Evolutionary conservation across 2,113 vertebrate genomes (phyloP).

Genomic region (Seriola dumerili): DNA sequence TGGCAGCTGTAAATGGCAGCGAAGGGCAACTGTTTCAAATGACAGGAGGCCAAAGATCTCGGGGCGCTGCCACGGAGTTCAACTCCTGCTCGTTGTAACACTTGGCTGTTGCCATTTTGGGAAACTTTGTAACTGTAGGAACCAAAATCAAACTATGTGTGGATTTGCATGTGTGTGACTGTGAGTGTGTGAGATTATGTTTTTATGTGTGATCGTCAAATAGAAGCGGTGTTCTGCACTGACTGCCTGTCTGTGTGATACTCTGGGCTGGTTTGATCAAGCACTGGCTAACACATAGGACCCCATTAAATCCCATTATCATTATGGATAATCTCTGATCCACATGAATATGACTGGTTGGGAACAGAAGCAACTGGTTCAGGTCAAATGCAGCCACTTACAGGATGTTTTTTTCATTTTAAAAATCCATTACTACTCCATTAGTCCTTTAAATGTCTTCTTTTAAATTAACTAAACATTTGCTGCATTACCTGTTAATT

Average conservation of each 20-base stretch:
- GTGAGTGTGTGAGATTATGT: neutral
- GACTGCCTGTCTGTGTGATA: slow-evolving; percentile 49
- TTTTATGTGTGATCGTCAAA: slow-evolving; percentile 16
- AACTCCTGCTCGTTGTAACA: neutral
- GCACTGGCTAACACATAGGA: neutral
- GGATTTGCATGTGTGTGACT: neutral
- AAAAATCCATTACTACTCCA: neutral
- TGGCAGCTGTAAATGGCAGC: slow-evolving; percentile 24
- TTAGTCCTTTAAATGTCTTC: neutral
- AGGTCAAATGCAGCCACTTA: neutral
- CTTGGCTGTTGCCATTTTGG: neutral
- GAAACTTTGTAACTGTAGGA: neutral
- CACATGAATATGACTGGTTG: neutral
- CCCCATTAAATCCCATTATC: slow-evolving; percentile 17
- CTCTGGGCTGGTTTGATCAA: slow-evolving; percentile 61
- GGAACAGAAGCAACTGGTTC: slow-evolving; percentile 10
- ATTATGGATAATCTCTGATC: slow-evolving; percentile 16
- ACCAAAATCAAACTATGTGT: neutral
- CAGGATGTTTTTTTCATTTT: neutral
- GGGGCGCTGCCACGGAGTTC: neutral
- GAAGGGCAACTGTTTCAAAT: slow-evolving; percentile 30
- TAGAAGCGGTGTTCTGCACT: neutral
- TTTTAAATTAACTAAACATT: no score
- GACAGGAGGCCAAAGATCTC: neutral
- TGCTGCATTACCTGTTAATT: no score